Conservation (phyloP, 2,888 invertebrate species). For the Hylaea fasciaria region DNA sequence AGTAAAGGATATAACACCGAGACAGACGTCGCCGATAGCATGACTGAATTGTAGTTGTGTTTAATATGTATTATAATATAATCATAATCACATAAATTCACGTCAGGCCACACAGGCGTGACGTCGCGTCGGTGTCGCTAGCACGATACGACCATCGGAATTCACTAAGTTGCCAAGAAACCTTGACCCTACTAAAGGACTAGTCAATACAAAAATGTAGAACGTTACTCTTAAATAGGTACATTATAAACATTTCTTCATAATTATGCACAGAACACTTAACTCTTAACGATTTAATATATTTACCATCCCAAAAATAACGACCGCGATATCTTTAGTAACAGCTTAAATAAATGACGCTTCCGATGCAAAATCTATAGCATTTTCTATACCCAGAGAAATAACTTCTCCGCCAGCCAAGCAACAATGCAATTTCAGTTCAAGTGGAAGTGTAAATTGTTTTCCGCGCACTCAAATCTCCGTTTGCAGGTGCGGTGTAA, state of each 20-base stretch:
- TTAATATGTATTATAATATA: no score
- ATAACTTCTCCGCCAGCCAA: neutral
- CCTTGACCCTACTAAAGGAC: constrained; percentile 10
- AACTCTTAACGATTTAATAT: no score
- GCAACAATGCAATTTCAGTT: constrained; percentile 9
- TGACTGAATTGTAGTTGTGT: constrained; percentile 14
- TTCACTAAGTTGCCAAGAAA: constrained; percentile 6
- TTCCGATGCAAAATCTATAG: neutral
- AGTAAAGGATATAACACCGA: constrained; percentile 1
- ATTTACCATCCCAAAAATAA: no score
- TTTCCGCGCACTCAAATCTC: constrained; percentile 3
- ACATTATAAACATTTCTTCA: neutral
- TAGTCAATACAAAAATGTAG: neutral
- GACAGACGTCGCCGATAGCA: constrained; percentile 2
- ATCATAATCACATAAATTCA: neutral
- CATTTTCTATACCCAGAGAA: neutral
- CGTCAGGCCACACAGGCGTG: constrained; percentile 1
- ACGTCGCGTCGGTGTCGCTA: constrained; percentile 6
- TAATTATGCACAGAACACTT: neutral
- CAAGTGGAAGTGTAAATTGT: constrained; percentile 12
- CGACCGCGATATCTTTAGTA: no score
- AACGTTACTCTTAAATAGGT: neutral
- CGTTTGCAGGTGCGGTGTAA: no score
- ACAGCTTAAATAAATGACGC: neutral
- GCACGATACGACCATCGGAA: constrained; percentile 13